These are phyloP conservation scores for Bucco capensis DNA, from an alignment of 2,113 vertebrate genomes.

Conservation along the genomic window DNA sequence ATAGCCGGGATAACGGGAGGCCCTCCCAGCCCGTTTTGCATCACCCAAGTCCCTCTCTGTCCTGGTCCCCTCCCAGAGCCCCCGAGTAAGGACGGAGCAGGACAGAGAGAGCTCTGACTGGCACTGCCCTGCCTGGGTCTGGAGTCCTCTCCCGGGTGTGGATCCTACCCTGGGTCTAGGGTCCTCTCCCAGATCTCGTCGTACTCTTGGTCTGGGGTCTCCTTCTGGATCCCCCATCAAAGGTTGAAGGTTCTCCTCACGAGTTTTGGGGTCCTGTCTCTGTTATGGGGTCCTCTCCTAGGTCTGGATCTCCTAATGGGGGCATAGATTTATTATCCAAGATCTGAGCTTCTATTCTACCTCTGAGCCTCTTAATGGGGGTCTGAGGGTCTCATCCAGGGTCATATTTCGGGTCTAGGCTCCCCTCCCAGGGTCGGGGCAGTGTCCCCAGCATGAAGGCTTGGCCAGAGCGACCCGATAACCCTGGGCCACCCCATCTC, in stretches of 20 bases:
- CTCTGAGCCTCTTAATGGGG: neutral
- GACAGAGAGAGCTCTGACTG: neutral
- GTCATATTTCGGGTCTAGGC: neutral
- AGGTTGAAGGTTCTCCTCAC: neutral
- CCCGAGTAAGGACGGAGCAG: neutral
- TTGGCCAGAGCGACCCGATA: neutral
- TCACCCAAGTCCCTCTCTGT: neutral
- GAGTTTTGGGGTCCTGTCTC: neutral
- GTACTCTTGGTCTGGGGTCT: neutral
- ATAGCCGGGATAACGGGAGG: too few relatives aligned
- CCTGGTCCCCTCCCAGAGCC: neutral
- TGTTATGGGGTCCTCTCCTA: neutral
- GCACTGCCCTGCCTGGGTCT: neutral
- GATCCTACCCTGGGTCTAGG: neutral
- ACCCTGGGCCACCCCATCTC: neutral
- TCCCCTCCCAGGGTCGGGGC: neutral
- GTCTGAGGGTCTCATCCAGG: neutral
- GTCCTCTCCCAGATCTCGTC: neutral
- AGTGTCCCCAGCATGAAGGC: neutral
- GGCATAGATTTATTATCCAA: accelerated
- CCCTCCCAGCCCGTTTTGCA: neutral
- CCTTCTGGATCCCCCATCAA: neutral
- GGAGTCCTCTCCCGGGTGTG: neutral
- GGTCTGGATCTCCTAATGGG: neutral
- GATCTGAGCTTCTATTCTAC: neutral